Base-by-base conservation (phyloP, 2,113 vertebrate species). In the Chroicocephalus ridibundus region DNA sequence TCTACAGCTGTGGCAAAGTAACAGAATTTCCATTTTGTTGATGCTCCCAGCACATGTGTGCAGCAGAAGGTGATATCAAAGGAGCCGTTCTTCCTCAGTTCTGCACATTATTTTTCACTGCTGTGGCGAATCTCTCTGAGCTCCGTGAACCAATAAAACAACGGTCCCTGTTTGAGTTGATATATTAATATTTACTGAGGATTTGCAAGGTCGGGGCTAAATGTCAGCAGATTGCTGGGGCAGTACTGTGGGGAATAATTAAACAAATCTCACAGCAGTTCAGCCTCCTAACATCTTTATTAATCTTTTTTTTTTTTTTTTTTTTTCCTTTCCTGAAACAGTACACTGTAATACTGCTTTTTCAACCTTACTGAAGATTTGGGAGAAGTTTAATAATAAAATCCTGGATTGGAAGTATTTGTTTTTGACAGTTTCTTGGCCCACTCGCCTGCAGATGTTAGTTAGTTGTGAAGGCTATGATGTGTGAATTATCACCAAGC, bases 31-130 rank as follows among this genome's bases (percentile, higher is more conserved):
- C 98, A 98, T 98, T 98, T 97, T 97, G 98, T 94, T 84, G 98
- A 97, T 97, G 98, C 98, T 97, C 97, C 96, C 95, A 93, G 98
- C 98, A 98, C 99, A 98, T 98, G 99, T 99, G 99, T 97, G 96
- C 96, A 94, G 98, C 99, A 99, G 99, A 99, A 98, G 98, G 98
- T 97, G 98, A 98, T 98, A 99, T 98, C 98, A 98, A 98, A 99
- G 98, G 97, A 95, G 96, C 95, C 92, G 94, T 96, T 97, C 98
- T 95, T 97, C 97, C 97, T 97, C 97, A 91, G 98, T 97, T 97
- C 97, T 97, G 94, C 97, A 94, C 98, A 92, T 95, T 97, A 96
- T 98, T 98, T 98, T 98, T 97, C 98, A 98, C 98, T 91, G 97
- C 98, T 96, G 98, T 97, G 98, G 98, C 86, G 93, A 98, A 98